Evolutionary conservation across 2,113 vertebrate genomes (phyloP), one percentile per base, ranked within the genome.

Genomic region (Pelmatolapia mariae): DNA sequence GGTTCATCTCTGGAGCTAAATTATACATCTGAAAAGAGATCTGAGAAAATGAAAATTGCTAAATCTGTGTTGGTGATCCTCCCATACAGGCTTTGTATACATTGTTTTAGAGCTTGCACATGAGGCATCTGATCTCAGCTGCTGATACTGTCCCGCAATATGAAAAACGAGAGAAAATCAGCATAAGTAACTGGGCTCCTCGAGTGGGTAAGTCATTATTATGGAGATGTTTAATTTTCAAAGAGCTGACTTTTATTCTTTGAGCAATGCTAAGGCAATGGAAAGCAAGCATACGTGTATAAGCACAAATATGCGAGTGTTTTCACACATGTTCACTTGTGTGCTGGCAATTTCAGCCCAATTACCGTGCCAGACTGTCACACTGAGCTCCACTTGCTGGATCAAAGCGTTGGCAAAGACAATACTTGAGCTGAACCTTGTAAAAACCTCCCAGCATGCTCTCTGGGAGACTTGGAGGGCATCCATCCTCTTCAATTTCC

Each of bases 281-380:
- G 47, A 52, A 68, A 73, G 40, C 50, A 3, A 31, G 24, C 12
- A 19, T 76, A 38, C 26, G 19, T 80, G 33, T 26, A 26, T 63
- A 38, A 54, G 47, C 56, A 53, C 50, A 88, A 54, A 22, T 83
- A 59, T 81, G 36, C 79, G 47, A 66, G 56, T 81, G 24, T 89
- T 88, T 80, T 76, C 40, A 78, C 79, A 80, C 82, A 80, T 89
- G 81, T 43, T 85, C 78, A 57, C 50, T 89, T 73, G 68, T 85
- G 78, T 87, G 80, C 52, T 22, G 73, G 79, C 52, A 82, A 79
- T 90, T 90, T 81, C 52, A 63, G 81, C 73, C 82, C 87, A 90
- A 91, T 94, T 92, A 92, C 40, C 8, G 9, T 78, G 87, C 90
- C 93, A 94, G 94, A 90, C 91, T 91, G 85, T 93, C 93, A 89